Conservation (phyloP, 1,140 invertebrate genomes). For the Halictus rubicundus region DNA sequence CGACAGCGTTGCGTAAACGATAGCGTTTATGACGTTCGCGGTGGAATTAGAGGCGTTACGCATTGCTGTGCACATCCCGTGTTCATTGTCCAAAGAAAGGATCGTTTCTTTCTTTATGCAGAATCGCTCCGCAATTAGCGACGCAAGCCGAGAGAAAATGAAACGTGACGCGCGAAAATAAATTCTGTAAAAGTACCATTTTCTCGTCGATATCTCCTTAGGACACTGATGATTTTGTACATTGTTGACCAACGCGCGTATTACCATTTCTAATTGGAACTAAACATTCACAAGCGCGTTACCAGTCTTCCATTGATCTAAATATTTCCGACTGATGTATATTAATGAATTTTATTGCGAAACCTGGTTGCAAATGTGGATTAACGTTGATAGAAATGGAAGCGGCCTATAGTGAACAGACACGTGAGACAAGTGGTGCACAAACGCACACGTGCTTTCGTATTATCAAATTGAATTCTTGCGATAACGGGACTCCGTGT, state of each 20-base stretch:
- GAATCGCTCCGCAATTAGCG: too few species aligned
- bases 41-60: neutral
- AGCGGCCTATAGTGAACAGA: neutral
- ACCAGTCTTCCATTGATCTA: neutral
- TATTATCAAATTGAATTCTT: too few species aligned
- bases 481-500: too few species aligned
- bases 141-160: neutral
- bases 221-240: too few species aligned
- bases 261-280: too few species aligned
- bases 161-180: neutral
- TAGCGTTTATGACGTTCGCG: neutral
- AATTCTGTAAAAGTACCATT: neutral
- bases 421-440: too few species aligned
- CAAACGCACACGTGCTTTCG: too few species aligned
- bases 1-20: neutral
- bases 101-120: neutral
- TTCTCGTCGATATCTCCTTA: too few species aligned
- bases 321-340: neutral
- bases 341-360: neutral
- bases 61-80: neutral
- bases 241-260: too few species aligned
- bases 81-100: neutral
- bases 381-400: neutral
- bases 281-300: neutral
- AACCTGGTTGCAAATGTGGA: neutral